Evolutionary conservation across 2,888 invertebrate genomes (phyloP).

Genomic region (Aleiodes alternator): DNA sequence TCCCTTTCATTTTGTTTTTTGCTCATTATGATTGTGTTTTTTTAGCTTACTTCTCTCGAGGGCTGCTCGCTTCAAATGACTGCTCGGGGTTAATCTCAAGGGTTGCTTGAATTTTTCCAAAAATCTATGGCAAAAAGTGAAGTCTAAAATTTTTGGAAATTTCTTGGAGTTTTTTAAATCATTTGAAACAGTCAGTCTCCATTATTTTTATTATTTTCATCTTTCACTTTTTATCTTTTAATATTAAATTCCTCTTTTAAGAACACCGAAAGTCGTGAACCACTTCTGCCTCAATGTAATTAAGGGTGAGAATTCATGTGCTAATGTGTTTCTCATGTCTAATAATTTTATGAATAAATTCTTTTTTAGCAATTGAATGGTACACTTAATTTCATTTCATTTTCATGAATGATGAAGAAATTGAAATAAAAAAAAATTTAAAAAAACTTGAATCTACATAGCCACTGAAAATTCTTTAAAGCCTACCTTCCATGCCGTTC

Average conservation of each 20-base stretch:
- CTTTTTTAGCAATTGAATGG: slow-evolving; percentile 3
- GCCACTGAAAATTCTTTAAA: slow-evolving; percentile 25
- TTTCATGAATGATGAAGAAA: slow-evolving; percentile 3
- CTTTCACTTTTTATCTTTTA: slow-evolving; percentile 16
- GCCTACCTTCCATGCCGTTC: slow-evolving; percentile 25
- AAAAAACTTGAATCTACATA: slow-evolving; percentile 21
- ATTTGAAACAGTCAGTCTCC: neutral
- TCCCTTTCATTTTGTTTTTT: slow-evolving; percentile 8
- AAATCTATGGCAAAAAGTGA: neutral
- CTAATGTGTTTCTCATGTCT: slow-evolving; percentile 11
- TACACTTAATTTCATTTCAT: slow-evolving; percentile 27
- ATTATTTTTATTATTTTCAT: slow-evolving; percentile 1
- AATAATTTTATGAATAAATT: slow-evolving; percentile 22
- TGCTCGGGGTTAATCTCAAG: neutral
- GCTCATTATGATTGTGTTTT: neutral
- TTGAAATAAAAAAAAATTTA: no score
- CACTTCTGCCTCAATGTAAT: slow-evolving; percentile 42
- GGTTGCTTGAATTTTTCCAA: neutral
- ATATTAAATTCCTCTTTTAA: slow-evolving; percentile 35
- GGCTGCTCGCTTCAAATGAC: neutral
- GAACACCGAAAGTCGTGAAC: slow-evolving; percentile 46
- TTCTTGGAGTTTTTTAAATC: neutral
- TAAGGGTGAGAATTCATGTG: slow-evolving; percentile 31
- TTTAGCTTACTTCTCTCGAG: neutral
- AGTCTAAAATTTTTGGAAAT: slow-evolving; percentile 1